A percentile compares a stretch with the other conserved stretches of the same genome.
These are phyloP conservation scores for Diorhabda carinulata DNA, from an alignment of 1,140 invertebrate species.

Conservation along the genomic window DNA sequence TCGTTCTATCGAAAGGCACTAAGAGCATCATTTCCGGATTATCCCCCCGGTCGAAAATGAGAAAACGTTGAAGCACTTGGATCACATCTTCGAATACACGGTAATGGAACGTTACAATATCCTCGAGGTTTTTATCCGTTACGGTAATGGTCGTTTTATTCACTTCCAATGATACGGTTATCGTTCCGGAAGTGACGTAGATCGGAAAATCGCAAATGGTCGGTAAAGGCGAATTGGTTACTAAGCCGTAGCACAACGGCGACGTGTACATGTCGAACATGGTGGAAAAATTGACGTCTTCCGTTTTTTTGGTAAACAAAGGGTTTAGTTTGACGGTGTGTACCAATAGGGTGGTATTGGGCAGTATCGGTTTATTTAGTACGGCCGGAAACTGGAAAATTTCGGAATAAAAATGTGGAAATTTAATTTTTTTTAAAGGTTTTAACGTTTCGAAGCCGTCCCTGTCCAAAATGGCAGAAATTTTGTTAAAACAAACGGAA, in stretches of 20 bases:
- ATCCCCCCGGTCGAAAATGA: conserved; percentile 62
- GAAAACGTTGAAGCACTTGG: conserved; percentile 70
- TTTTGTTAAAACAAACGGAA: no score
- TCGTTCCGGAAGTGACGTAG: conserved; percentile 77
- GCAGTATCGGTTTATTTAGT: conserved; percentile 14
- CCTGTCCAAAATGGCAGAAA: no score
- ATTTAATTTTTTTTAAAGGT: no score
- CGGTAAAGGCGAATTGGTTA: conserved; percentile 57
- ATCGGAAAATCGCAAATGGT: conserved; percentile 73
- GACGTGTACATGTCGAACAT: conserved; percentile 36
- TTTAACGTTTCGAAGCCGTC: no score
- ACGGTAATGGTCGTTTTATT: conserved; percentile 55
- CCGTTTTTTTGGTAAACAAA: conserved; percentile 22
- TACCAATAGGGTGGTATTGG: conserved; percentile 31
- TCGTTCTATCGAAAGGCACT: conserved; percentile 58
- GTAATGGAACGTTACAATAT: conserved; percentile 57
- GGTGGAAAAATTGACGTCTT: conserved; percentile 24
- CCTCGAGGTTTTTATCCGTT: conserved; percentile 52
- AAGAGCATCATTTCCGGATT: conserved; percentile 69
- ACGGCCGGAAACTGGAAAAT: background rate
- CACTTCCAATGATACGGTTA: conserved; percentile 60
- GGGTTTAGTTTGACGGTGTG: conserved; percentile 41
- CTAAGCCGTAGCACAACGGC: conserved; percentile 53
- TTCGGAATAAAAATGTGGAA: background rate
- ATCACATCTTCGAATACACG: conserved; percentile 70